Conservation (phyloP, 2,888 invertebrate genomes). For the Callyntrura guangdongensis region DNA sequence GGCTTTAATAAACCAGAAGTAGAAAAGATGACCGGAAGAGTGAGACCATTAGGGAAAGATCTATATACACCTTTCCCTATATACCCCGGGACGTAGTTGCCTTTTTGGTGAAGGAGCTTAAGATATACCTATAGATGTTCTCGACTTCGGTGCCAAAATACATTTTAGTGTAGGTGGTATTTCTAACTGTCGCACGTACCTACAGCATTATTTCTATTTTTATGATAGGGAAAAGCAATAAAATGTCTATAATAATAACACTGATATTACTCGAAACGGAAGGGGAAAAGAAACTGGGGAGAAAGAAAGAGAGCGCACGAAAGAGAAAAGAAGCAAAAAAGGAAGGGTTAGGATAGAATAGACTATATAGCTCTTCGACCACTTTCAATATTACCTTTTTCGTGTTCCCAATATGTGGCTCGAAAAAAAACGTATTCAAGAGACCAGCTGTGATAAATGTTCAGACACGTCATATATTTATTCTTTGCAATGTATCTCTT, state of each 20-base stretch:
- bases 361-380: background rate
- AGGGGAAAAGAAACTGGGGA: too few species aligned
- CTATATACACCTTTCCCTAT: background rate
- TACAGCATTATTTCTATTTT: slow-evolving; percentile 33
- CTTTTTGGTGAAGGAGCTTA: too few species aligned
- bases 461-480: background rate
- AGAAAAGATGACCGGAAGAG: slow-evolving; percentile 56
- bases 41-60: slow-evolving; percentile 18
- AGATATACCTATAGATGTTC: background rate
- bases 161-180: background rate
- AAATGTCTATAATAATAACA: slow-evolving; percentile 75
- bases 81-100: background rate
- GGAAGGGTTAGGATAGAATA: background rate
- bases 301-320: too few species aligned
- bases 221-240: slow-evolving; percentile 61
- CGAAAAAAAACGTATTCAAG: slow-evolving; percentile 6
- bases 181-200: background rate
- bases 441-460: slow-evolving; percentile 12
- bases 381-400: slow-evolving; percentile 2
- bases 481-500: background rate
- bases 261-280: slow-evolving; percentile 31
- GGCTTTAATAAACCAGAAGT: slow-evolving; percentile 26
- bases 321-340: slow-evolving; percentile 35
- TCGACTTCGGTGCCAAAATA: background rate
- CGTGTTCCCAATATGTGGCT: background rate